A percentile compares a stretch with the other conserved stretches of the same genome.
Conservation (phyloP, 1,140 invertebrate species). For the Procambarus virginalis region DNA sequence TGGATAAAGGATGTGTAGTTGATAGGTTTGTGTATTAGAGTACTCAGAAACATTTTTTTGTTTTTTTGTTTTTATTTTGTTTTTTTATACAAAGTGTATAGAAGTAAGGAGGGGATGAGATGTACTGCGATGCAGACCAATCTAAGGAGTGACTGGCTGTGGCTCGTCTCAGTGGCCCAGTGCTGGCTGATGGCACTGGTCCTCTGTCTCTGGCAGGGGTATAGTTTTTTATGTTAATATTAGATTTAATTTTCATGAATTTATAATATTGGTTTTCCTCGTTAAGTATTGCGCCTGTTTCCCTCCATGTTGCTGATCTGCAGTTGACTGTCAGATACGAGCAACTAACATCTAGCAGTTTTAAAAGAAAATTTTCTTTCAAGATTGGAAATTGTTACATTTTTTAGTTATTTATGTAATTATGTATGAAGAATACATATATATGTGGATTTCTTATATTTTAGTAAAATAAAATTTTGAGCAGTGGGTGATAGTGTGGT, state of each 20-base stretch:
- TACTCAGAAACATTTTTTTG: conserved; percentile 45
- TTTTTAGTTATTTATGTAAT: not conserved
- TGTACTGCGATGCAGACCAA: conserved; percentile 53
- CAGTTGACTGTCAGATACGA: not conserved
- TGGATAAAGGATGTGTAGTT: conserved; percentile 60
- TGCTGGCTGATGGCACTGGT: conserved; percentile 30
- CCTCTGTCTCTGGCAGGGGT: conserved; percentile 17
- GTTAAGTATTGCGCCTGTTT: conserved; percentile 25
- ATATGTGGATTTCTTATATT: not conserved
- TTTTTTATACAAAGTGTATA: conserved; percentile 49
- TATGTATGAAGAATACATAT: conserved; percentile 7
- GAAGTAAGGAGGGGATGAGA: conserved; percentile 49
- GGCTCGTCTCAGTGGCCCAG: conserved; percentile 39
- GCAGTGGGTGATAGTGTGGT: conserved; percentile 16
- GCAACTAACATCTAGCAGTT: conserved; percentile 14
- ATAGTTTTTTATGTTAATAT: conserved; percentile 8
- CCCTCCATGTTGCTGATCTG: conserved; percentile 31
- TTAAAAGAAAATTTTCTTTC: conserved; percentile 20
- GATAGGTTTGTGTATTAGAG: conserved; percentile 60
- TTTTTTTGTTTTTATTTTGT: conserved; percentile 34
- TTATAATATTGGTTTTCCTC: not conserved
- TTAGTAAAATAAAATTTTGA: not conserved
- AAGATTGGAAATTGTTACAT: conserved; percentile 11
- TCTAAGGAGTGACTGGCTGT: conserved; percentile 49
- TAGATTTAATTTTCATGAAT: conserved; percentile 24